These are phyloP conservation scores for Tupiocoris notatus DNA, from an alignment of 2,888 invertebrate species.

Conservation along the genomic window DNA sequence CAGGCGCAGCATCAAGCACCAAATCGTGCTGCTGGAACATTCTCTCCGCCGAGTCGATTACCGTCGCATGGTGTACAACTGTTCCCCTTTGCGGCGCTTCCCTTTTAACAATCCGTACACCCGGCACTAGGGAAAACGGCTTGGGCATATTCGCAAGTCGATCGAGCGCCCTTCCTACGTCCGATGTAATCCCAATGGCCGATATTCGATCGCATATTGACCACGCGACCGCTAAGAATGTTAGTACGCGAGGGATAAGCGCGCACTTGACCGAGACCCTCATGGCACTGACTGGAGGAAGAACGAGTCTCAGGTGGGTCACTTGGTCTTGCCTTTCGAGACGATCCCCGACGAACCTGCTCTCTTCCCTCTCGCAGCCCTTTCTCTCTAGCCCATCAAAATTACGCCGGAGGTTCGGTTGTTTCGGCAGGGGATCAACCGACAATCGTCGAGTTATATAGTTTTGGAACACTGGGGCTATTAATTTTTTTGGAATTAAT, in stretches of 20 bases:
- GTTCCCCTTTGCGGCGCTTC: neutral
- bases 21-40: constrained; percentile 33
- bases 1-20: constrained; percentile 34
- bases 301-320: too few relatives aligned
- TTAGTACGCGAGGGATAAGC: too few relatives aligned
- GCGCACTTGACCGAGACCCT: constrained; percentile 36
- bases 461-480: too few relatives aligned
- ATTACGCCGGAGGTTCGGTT: too few relatives aligned
- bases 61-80: neutral
- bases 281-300: constrained; percentile 29
- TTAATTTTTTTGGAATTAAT: too few relatives aligned
- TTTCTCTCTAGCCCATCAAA: too few relatives aligned
- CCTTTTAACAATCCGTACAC: constrained; percentile 28
- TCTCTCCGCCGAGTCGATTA: constrained; percentile 27
- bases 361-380: neutral
- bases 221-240: neutral
- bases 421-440: too few relatives aligned
- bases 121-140: constrained; percentile 22
- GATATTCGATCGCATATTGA: neutral
- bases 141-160: neutral
- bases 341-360: neutral
- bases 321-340: neutral
- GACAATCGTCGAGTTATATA: too few relatives aligned
- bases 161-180: constrained; percentile 34
- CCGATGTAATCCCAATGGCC: neutral